Evolutionary conservation across 2,888 invertebrate genomes (phyloP), one percentile per base, ranked within the genome.

Genomic region (Choristoneura rosaceana): DNA sequence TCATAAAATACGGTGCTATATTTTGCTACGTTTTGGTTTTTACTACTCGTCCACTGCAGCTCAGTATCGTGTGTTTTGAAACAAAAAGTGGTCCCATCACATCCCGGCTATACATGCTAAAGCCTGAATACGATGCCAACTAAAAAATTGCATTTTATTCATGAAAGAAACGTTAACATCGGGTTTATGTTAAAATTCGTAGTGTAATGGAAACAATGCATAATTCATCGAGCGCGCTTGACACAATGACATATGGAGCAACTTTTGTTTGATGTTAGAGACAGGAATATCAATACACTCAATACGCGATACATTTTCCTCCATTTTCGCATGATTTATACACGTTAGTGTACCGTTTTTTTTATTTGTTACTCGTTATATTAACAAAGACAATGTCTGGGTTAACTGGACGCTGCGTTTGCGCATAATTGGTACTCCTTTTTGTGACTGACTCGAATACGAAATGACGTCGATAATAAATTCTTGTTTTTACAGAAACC

Each of bases 141-240:
- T 84, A 93, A 93, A 92, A 93, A 93, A 89, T 80, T 82, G 82
- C 82, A 90, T 89, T 90, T 91, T 93, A 92, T 93, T 91, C 92
- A 90, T 90, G 88, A 84, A 87, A 88, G 87, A 90, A 90, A 91
- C 90, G 85, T 91, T 90, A 91, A 92, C 93, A 92, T 93, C 90
- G 84, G 84, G 88, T 90, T 92, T 93, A 92, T 92, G 91, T 91
- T 91, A 93, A 93, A 92, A 88, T 86, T 91, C 89, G 91, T 92
- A 91, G 92, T 92, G 91, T 92, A 94, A 93, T 94, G 93, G 90
- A 93, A 93, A 91, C 93, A 88, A 92, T 94, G 89, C 89, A 92
- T 94, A 83, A 94, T 94, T 89, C 90, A 94, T 90, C 77, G 84
- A 76, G 82, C 81, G 79, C 80, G 80, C 81, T 85, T 89, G 92